Conservation (phyloP, 2,113 vertebrate genomes). For the Plectropomus leopardus region DNA sequence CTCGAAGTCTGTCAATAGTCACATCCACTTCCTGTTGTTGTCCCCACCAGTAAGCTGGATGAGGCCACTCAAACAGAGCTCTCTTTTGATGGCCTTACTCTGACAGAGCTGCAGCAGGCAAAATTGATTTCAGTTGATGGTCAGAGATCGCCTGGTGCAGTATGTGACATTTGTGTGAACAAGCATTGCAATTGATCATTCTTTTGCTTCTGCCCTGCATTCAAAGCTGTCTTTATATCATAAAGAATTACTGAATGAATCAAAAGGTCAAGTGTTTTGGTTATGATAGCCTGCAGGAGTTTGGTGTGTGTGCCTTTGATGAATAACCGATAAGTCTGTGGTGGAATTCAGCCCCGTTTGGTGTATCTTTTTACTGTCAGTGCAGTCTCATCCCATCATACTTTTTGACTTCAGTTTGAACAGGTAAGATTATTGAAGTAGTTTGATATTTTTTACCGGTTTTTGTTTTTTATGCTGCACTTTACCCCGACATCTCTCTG, state of each 20-base stretch:
- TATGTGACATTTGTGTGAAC: slow-evolving; percentile 71
- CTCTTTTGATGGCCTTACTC: slow-evolving; percentile 68
- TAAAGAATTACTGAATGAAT: slow-evolving; percentile 41
- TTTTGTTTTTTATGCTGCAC: neutral
- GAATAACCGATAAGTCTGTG: slow-evolving; percentile 20
- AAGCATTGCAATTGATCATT: slow-evolving; percentile 66
- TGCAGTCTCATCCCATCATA: neutral
- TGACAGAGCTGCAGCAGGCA: slow-evolving; percentile 57
- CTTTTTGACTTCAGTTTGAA: neutral
- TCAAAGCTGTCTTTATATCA: slow-evolving; percentile 60
- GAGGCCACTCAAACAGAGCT: slow-evolving; percentile 72
- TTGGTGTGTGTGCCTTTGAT: slow-evolving; percentile 7
- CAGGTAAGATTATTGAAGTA: neutral
- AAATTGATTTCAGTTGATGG: slow-evolving; percentile 77
- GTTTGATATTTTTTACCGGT: neutral
- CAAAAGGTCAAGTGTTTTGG: slow-evolving; percentile 63
- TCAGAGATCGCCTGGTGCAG: slow-evolving; percentile 60
- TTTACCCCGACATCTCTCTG: neutral
- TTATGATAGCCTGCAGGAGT: slow-evolving; percentile 57
- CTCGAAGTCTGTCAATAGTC: slow-evolving; percentile 78
- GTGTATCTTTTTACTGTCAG: slow-evolving; percentile 41
- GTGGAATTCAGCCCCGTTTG: slow-evolving; percentile 17
- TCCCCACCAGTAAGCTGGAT: slow-evolving; percentile 69
- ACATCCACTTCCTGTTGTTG: slow-evolving; percentile 84
- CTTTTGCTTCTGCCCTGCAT: slow-evolving; percentile 46